phyloP scores from a whole-genome alignment of 2,797 vertebrate genomes.

The Amblyraja radiata region DNA sequence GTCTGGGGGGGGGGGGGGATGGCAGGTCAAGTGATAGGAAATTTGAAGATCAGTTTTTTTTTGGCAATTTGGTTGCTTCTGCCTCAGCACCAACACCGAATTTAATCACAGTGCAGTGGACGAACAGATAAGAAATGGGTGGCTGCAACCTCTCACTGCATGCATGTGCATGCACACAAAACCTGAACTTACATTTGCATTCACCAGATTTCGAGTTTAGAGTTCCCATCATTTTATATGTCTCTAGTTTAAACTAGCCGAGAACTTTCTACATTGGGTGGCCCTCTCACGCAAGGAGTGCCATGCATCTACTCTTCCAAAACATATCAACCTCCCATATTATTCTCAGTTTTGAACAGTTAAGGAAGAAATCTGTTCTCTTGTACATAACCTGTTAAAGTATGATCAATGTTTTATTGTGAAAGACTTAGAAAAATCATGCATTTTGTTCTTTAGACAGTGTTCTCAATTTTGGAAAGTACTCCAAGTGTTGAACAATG shows the following conservation, averaged over 20 bases:
- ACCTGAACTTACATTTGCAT: neutral
- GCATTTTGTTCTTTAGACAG: too few species aligned
- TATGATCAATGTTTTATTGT: neutral
- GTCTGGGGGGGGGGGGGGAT: too few species aligned
- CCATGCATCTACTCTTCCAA: neutral
- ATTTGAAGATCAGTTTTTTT: neutral
- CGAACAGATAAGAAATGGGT: too few species aligned
- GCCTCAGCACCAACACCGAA: too few species aligned
- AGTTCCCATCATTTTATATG: neutral
- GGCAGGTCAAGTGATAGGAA: neutral
- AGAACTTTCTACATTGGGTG: neutral
- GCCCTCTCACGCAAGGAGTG: neutral
- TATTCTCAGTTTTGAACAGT: neutral
- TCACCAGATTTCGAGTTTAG: neutral
- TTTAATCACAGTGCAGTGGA: neutral
- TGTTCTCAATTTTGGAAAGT: neutral
- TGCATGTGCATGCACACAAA: too few species aligned
- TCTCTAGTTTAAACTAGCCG: neutral
- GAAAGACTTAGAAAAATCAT: neutral
- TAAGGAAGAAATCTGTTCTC: neutral
- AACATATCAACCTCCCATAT: neutral
- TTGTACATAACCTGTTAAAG: neutral
- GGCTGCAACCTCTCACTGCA: too few species aligned
- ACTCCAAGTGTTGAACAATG: neutral
- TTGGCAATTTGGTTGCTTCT: neutral